Conservation (phyloP, 2,888 invertebrate genomes). For the Seladonia tumulorum region DNA sequence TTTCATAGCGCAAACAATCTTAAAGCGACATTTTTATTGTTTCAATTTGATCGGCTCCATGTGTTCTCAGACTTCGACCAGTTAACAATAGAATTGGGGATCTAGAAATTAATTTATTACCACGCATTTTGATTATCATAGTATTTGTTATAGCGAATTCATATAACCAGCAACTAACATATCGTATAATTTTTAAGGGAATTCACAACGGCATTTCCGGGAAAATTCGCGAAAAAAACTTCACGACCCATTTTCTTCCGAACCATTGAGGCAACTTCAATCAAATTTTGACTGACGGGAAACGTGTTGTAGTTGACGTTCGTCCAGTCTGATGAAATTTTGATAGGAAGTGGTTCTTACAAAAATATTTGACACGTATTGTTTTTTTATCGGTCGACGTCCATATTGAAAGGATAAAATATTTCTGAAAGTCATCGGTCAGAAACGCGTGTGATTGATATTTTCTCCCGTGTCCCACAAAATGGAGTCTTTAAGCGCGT, state of each 20-base stretch:
- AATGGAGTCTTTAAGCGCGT: not conserved
- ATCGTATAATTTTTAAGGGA: not conserved
- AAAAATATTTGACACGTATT: not conserved
- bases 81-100: not conserved
- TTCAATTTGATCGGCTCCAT: not conserved
- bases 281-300: not conserved
- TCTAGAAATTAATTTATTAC: not conserved
- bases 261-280: not conserved
- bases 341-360: not conserved
- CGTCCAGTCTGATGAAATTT: not conserved
- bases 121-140: not conserved
- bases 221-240: constrained; percentile 1
- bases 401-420: not conserved
- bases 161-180: not conserved
- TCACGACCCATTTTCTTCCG: not conserved
- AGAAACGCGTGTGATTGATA: not conserved
- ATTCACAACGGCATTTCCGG: not conserved
- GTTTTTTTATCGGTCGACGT: not conserved
- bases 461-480: not conserved
- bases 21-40: too few species aligned
- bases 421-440: not conserved
- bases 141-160: not conserved
- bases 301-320: not conserved
- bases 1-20: not conserved
- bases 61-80: not conserved